A percentile compares a stretch with the other conserved stretches of the same genome.
Evolutionary conservation across 2,113 vertebrate genomes (phyloP).

Genomic region (Centropus unirufus): DNA sequence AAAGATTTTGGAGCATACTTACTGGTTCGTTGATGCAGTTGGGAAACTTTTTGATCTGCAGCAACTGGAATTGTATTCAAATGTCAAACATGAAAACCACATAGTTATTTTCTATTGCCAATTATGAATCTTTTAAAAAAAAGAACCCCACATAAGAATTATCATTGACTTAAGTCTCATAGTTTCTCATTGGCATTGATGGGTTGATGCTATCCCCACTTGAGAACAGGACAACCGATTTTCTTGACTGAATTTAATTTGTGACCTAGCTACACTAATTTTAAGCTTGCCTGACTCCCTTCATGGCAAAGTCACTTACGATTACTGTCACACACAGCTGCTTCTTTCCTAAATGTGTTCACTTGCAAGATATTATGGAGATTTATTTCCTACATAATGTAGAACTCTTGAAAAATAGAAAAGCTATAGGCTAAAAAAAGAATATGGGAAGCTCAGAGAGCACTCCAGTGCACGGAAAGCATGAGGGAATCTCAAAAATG

Average conservation of each 20-base stretch:
- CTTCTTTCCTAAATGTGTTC: not conserved
- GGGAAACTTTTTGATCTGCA: not conserved
- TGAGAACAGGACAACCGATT: not conserved
- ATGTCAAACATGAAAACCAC: not conserved
- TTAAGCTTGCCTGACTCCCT: not conserved
- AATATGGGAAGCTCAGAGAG: not conserved
- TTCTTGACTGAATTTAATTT: not conserved
- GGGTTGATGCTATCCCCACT: not conserved
- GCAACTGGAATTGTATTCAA: not conserved
- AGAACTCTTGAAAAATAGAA: slow-evolving; percentile 3
- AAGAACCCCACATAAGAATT: not conserved
- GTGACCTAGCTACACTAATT: not conserved
- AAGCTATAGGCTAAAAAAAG: not conserved
- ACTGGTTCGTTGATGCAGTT: not conserved
- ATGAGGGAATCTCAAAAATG: not conserved
- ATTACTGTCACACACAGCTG: not conserved
- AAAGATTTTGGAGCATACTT: not conserved
- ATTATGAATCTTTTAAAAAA: not conserved
- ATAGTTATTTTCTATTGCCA: not conserved
- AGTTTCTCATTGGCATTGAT: not conserved
- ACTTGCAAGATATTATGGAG: not conserved
- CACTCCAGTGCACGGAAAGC: not conserved
- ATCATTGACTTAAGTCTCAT: not conserved
- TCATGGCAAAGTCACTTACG: not conserved
- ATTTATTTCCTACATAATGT: slow-evolving; percentile 1